These are phyloP conservation scores for Melanotaenia parkinsoni DNA, from an alignment of 2,797 vertebrate genomes.

Conservation along the genomic window DNA sequence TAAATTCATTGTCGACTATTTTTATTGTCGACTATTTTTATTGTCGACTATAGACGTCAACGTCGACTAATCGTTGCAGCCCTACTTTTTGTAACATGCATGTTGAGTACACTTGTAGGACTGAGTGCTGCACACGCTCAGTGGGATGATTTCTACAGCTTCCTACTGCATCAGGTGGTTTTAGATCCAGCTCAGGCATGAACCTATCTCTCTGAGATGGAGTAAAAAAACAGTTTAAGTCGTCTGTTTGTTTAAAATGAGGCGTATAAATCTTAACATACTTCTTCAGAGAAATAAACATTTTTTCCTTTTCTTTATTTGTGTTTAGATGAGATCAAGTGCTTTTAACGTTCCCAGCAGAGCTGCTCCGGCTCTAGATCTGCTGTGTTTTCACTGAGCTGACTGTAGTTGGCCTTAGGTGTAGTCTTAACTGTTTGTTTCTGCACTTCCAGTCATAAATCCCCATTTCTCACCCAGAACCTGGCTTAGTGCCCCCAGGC, in stretches of 20 bases:
- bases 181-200: too few species aligned
- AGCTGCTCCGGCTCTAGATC: constrained; percentile 9
- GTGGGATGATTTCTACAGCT: neutral
- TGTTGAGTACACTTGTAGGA: neutral
- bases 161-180: too few species aligned
- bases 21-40: too few species aligned
- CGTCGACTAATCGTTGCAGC: too few species aligned
- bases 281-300: neutral
- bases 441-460: constrained; percentile 47
- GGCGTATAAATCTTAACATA: neutral
- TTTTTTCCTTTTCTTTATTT: neutral
- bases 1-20: too few species aligned
- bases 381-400: constrained; percentile 19
- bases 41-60: too few species aligned
- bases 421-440: constrained; percentile 51
- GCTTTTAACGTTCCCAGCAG: constrained; percentile 21
- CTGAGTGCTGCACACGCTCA: neutral
- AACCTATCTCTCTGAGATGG: too few species aligned
- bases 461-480: constrained; percentile 28
- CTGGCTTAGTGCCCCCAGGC: constrained; percentile 36
- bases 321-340: constrained; percentile 14
- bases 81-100: neutral
- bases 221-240: neutral
- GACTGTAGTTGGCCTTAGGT: constrained; percentile 32
- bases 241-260: neutral